These are phyloP conservation scores for Ondatra zibethicus DNA, from an alignment of 2,113 vertebrate genomes.

Conservation along the genomic window DNA sequence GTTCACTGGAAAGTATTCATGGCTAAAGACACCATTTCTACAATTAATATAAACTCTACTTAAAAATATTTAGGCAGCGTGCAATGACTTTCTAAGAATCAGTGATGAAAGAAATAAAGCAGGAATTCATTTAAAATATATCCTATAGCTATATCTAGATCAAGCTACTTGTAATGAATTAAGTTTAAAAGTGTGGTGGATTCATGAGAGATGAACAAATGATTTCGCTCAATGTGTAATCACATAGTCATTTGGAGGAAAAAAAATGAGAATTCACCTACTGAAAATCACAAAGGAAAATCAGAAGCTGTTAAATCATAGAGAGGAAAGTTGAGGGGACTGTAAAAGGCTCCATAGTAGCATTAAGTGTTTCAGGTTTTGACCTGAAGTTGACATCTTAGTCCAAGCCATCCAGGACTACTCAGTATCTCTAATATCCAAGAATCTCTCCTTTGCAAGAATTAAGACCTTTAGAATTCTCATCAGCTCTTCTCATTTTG, in stretches of 20 bases:
- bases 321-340: background rate
- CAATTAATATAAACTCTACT: background rate
- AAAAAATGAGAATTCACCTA: background rate
- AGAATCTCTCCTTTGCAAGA: background rate
- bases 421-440: background rate
- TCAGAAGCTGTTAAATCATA: background rate
- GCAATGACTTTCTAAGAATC: background rate
- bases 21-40: slow-evolving; percentile 17
- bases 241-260: background rate
- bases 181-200: background rate
- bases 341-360: background rate
- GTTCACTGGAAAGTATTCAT: slow-evolving; percentile 49
- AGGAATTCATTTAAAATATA: slow-evolving; percentile 42
- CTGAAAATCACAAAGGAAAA: background rate
- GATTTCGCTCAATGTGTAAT: background rate
- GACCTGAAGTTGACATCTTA: background rate
- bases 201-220: slow-evolving; percentile 2
- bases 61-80: background rate
- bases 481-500: background rate
- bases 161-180: background rate
- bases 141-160: background rate
- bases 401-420: background rate
- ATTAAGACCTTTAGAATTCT: background rate
- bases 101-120: slow-evolving; percentile 9
- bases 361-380: background rate